phyloP scores from a whole-genome alignment of 2,888 invertebrate species.

The Gastracanthus pulcherrimus region DNA sequence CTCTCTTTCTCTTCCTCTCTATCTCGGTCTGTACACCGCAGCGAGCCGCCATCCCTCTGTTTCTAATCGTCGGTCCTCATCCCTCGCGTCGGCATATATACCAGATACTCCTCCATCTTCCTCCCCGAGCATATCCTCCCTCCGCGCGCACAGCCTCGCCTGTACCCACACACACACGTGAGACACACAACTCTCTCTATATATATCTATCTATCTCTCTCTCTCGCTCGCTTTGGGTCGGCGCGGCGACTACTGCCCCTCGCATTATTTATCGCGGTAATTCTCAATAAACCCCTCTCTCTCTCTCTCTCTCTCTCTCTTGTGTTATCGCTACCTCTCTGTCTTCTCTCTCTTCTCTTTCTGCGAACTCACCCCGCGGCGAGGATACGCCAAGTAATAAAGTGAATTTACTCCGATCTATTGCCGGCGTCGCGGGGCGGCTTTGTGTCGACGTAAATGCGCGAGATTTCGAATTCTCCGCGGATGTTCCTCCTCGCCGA shows the following conservation, averaged over 20 bases:
- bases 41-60: neutral
- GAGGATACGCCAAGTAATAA: slow-evolving; percentile 65
- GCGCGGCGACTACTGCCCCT: slow-evolving; percentile 48
- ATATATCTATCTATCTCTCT: neutral
- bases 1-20: neutral
- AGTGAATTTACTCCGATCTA: slow-evolving; percentile 68
- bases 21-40: neutral
- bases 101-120: neutral
- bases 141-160: too few relatives aligned
- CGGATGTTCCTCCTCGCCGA: neutral
- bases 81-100: neutral
- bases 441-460: slow-evolving; percentile 28
- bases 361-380: neutral
- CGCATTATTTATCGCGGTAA: slow-evolving; percentile 73
- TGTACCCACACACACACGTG: neutral
- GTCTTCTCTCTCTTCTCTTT: neutral
- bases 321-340: neutral
- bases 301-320: slow-evolving; percentile 60
- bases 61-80: neutral
- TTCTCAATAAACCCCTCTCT: slow-evolving; percentile 72
- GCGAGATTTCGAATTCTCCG: slow-evolving; percentile 38
- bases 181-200: neutral
- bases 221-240: slow-evolving; percentile 19
- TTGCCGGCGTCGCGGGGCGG: neutral
- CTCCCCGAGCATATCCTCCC: neutral